Base-by-base conservation (phyloP, 2,888 invertebrate species). In the Agapostemon virescens region DNA sequence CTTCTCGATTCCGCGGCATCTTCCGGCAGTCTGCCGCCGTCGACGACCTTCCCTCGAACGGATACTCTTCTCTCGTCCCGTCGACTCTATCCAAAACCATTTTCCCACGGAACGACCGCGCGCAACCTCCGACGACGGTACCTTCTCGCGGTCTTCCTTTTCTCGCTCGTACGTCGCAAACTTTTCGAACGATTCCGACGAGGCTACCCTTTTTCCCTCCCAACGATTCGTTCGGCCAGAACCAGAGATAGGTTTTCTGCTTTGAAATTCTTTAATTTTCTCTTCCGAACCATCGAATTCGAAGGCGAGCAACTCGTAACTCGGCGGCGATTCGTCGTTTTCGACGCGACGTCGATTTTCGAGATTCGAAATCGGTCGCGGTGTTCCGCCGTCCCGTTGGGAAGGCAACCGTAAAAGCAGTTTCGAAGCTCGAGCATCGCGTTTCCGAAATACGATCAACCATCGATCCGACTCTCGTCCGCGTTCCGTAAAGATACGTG, bases 361-460 rank as follows among this genome's bases (percentile, higher is more conserved):
- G 52, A 23, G 52, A 13, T 23, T 52, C 52, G n/a, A n/a, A n/a
- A n/a, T n/a, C 13, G 52, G 13, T 52, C 52, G 23, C 36, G 52
- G 23, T 13, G n/a, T 11, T 52, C 52, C 52, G 52, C 0, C 52
- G 52, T 0, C 23, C 23, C 23, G 52, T 23, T 11, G 11, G 33
- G 63, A 13, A 36, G n/a, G 36, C n/a, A 36, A 23, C 38, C n/a
- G 36, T 36, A n/a, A 36, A n/a, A 36, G 63, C 36, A 33, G 33
- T 64, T 36, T 13, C 36, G 23, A 11, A 38, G 36, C 1, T 0
- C 36, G n/a, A 13, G 61, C 9, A 11, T 13, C 64, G 64, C 38
- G 64, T 38, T 38, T n/a, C 58, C n/a, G 26, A n/a, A 70, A 69
- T 33, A 33, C 67, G 42, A n/a, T 61, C 36, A 52, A 67, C 61